Percentiles rank a stretch among this genome's conserved stretches.
phyloP scores from a whole-genome alignment of 2,797 vertebrate species.

The Macropodus opercularis region DNA sequence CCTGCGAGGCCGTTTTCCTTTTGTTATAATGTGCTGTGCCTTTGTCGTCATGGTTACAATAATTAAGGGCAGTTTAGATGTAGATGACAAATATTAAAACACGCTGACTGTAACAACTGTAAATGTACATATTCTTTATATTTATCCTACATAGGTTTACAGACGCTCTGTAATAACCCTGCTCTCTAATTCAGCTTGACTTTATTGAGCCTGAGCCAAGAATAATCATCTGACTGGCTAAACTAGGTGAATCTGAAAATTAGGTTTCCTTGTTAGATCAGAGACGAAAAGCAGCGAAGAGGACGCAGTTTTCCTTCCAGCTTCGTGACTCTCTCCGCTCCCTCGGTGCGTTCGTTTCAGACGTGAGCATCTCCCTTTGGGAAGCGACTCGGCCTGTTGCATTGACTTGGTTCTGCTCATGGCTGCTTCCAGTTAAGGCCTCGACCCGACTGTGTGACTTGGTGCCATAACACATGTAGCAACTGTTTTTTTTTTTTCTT shows the following conservation, averaged over 20 bases:
- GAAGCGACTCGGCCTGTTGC: slow-evolving; percentile 29
- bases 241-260: too few relatives aligned
- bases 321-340: slow-evolving; percentile 56
- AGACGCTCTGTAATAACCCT: too few relatives aligned
- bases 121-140: too few relatives aligned
- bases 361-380: slow-evolving; percentile 53
- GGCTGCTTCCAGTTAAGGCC: slow-evolving; percentile 37
- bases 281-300: slow-evolving; percentile 20
- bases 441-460: slow-evolving; percentile 45
- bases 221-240: too few relatives aligned
- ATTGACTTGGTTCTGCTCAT: slow-evolving; percentile 50
- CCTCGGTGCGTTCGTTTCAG: slow-evolving; percentile 59
- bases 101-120: too few relatives aligned
- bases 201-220: too few relatives aligned
- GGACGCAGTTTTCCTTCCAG: slow-evolving; percentile 37
- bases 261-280: too few relatives aligned
- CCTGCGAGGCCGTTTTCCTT: neutral
- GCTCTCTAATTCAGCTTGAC: too few relatives aligned
- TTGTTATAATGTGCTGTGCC: neutral
- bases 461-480: slow-evolving; percentile 17
- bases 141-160: too few relatives aligned
- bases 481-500: slow-evolving; percentile 16
- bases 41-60: neutral
- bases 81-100: too few relatives aligned
- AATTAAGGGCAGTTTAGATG: too few relatives aligned